These are phyloP conservation scores for Anabacerthia variegaticeps DNA, from an alignment of 2,797 vertebrate genomes.

Conservation along the genomic window DNA sequence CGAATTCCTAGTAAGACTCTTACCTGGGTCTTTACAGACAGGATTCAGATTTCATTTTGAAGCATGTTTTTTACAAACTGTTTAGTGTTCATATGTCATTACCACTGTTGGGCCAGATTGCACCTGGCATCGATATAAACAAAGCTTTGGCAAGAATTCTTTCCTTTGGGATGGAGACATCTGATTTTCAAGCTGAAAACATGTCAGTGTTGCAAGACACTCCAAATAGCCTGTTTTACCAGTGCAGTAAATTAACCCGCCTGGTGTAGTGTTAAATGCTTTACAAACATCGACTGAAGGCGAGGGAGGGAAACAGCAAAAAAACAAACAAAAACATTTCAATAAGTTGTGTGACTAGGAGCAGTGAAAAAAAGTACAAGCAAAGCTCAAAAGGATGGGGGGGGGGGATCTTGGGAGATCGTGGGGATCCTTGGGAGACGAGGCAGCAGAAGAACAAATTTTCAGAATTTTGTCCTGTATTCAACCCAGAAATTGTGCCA, in stretches of 20 bases:
- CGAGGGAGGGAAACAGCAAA: slow-evolving; percentile 66
- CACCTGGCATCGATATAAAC: slow-evolving; percentile 76
- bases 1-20: slow-evolving; percentile 45
- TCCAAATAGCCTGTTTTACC: slow-evolving; percentile 74
- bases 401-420: neutral
- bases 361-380: slow-evolving; percentile 19
- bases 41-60: slow-evolving; percentile 67
- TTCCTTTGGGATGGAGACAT: slow-evolving; percentile 75
- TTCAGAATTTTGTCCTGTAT: neutral
- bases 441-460: neutral
- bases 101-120: slow-evolving; percentile 73
- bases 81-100: slow-evolving; percentile 73
- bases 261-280: slow-evolving; percentile 77
- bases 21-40: slow-evolving; percentile 52
- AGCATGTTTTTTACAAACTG: slow-evolving; percentile 56
- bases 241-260: slow-evolving; percentile 75
- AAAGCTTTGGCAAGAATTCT: slow-evolving; percentile 74
- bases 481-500: neutral
- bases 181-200: slow-evolving; percentile 77
- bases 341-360: slow-evolving; percentile 37
- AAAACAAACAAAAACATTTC: slow-evolving; percentile 74
- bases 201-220: slow-evolving; percentile 69
- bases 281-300: slow-evolving; percentile 73
- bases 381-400: neutral
- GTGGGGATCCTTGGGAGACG: neutral